Evolutionary conservation across 2,888 invertebrate species (phyloP), one percentile per base, ranked within the genome.

Genomic region (Mythimna loreyi): DNA sequence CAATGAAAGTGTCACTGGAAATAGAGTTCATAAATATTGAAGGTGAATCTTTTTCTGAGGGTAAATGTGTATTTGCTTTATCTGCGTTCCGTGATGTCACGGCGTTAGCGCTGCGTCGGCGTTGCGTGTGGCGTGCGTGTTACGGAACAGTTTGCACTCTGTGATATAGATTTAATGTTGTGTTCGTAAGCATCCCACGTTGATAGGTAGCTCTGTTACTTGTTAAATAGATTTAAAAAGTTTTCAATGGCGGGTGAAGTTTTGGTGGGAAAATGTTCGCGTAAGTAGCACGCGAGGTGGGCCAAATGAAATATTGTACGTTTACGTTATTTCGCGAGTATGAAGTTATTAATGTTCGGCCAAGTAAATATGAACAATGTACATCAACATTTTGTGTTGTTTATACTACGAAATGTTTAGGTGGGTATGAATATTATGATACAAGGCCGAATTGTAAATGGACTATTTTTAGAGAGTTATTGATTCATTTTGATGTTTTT

Each of bases 151-250:
- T 88, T 85, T 72, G 57, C 71, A 75, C 75, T 63, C 56, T 60
- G 56, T 47, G 58, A 68, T 73, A 67, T 79, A 80, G 78, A 77
- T 84, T 80, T 70, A 63, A 77, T 62, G 73, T 73, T 78, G 70
- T 66, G 70, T 81, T 78, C 50, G 71, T 75, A 83, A 75, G 67
- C 52, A 81, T 81, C 73, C 59, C 33, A 61, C 62, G 64, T 56
- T 62, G 66, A 75, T 76, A 71, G 70, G 60, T 63, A 74, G 62
- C 58, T 64, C 50, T 43, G 77, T 49, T 85, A 85, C 83, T 85
- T 86, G 71, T 81, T 80, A 83, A 87, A 88, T 88, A 86, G 86
- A 88, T 87, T 87, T 86, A 81, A 85, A 86, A 90, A 89, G 73
- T 90, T 87, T 77, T 84, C 76, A 86, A 87, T 86, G 83, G 77